Evolutionary conservation across 2,888 invertebrate species (phyloP), one percentile per base, ranked within the genome.

Genomic region (Caenorhabditis auriculariae): DNA sequence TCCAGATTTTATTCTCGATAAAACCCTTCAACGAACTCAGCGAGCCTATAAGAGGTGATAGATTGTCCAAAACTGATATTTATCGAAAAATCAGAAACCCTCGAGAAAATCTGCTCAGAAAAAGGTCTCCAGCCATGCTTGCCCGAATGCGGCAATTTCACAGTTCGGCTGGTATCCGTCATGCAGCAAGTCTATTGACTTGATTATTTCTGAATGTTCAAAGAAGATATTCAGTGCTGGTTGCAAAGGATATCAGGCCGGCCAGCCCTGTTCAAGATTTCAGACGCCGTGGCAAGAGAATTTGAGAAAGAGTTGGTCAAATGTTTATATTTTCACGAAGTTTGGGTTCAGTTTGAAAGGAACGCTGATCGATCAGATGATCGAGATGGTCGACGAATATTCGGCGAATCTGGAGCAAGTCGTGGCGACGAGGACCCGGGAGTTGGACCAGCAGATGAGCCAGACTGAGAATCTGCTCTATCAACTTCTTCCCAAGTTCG

Each of bases 311-410:
- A 65, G 72, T 72, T 15, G 32, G 62, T 26, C 7, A 42, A 23
- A 42, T 42, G 43, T 19, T 5, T 26, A 6, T 19, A 9, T 42
- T 15, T 43, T 15, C 45, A 19, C 21, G 4, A 35, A 23, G 26
- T n/a, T 29, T 29, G 1, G n/a, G 57, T 65, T 27, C 43, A 69
- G 69, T 39, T 65, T 55, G 0, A 68, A 69, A 62, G 69, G 69
- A 37, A 67, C 69, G 2, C 54, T 72, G 2, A 69, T 72, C 24
- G 72, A 72, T 50, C 69, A 69, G 43, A 69, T 72, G 72, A 72
- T 72, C 2, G 60, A 62, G 21, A 72, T 72, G 72, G 64, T 72
- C 23, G 72, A 72, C 43, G 72, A 72, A 48, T 72, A 72, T 51
- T 68, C 68, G 19, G 69, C 65, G 2, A 67, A 72, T 51, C 41